Conservation (phyloP, 1,140 invertebrate genomes). For the Pseudomyrmex pallidus region DNA sequence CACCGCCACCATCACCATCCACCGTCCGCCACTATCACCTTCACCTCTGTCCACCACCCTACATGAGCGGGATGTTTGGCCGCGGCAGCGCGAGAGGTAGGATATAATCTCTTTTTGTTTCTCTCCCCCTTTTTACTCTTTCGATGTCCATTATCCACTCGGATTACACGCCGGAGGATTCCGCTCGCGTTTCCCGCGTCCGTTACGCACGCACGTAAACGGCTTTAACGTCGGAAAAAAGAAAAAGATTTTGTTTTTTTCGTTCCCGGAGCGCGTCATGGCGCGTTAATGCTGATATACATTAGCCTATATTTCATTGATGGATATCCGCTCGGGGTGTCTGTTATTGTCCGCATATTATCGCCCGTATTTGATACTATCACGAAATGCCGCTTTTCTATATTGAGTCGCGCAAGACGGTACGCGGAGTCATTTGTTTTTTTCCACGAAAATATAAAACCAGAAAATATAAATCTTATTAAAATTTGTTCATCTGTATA, state of each 20-base stretch:
- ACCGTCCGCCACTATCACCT: conserved; percentile 52
- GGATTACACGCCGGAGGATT: conserved; percentile 58
- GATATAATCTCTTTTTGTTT: conserved; percentile 45
- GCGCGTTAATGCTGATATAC: conserved; percentile 8
- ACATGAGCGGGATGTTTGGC: conserved; percentile 42
- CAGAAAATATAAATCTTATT: no score
- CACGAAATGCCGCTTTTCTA: neutral
- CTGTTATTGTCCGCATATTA: conserved; percentile 5
- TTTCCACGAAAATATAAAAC: neutral
- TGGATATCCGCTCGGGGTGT: neutral
- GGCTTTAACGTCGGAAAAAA: conserved; percentile 34
- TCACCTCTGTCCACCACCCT: conserved; percentile 27
- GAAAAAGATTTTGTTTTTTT: conserved; percentile 44
- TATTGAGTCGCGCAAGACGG: neutral
- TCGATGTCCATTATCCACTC: conserved; percentile 63
- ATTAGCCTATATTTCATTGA: conserved; percentile 7
- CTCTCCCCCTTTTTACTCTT: neutral
- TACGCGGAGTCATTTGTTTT: neutral
- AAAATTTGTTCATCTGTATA: no score
- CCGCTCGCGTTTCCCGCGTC: conserved; percentile 19
- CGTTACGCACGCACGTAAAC: conserved; percentile 29
- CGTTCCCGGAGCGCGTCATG: neutral
- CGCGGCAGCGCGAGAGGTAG: conserved; percentile 10
- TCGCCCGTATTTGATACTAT: neutral
- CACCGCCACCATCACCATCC: conserved; percentile 29